These are phyloP conservation scores for Actinia equina DNA, from an alignment of 64 coral and sea anemone genomes.

Conservation along the genomic window DNA sequence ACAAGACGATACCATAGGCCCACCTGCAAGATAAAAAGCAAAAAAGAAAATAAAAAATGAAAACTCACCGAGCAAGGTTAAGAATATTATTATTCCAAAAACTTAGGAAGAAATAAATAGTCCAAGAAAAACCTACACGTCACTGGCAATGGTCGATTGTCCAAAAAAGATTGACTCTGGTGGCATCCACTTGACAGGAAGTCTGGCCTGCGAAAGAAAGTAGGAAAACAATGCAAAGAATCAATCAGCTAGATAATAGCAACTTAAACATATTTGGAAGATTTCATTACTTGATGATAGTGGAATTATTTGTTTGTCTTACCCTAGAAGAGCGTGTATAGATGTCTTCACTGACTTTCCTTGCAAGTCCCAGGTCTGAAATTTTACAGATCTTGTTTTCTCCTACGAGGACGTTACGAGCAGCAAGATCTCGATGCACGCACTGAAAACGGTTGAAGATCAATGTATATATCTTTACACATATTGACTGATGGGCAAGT, in stretches of 20 bases:
- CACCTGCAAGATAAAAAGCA: slow-evolving; percentile 23
- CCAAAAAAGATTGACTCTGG: slow-evolving; percentile 31
- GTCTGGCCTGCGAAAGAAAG: slow-evolving; percentile 5
- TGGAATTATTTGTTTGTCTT: neutral
- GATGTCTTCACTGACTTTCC: slow-evolving; percentile 21
- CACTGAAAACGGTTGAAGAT: slow-evolving; percentile 16
- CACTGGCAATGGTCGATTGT: slow-evolving; percentile 21
- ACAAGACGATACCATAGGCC: slow-evolving; percentile 58
- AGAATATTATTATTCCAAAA: neutral
- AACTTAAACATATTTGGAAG: neutral
- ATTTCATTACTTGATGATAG: neutral
- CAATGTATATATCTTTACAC: neutral
- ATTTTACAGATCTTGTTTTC: slow-evolving; percentile 43
- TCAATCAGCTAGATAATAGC: neutral
- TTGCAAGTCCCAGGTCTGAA: slow-evolving; percentile 40
- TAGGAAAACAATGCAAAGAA: too few relatives aligned
- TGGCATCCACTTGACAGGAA: slow-evolving; percentile 45
- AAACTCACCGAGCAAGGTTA: neutral
- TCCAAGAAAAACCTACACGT: slow-evolving; percentile 16
- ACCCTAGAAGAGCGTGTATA: slow-evolving; percentile 12
- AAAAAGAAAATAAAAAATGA: neutral
- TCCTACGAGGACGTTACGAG: slow-evolving; percentile 44
- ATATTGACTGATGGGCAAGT: neutral
- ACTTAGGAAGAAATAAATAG: neutral
- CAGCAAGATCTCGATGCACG: slow-evolving; percentile 40